Percentiles rank a stretch among this genome's conserved stretches.
Conservation (phyloP, 2,888 invertebrate species). For the Drosophila cracens region DNA sequence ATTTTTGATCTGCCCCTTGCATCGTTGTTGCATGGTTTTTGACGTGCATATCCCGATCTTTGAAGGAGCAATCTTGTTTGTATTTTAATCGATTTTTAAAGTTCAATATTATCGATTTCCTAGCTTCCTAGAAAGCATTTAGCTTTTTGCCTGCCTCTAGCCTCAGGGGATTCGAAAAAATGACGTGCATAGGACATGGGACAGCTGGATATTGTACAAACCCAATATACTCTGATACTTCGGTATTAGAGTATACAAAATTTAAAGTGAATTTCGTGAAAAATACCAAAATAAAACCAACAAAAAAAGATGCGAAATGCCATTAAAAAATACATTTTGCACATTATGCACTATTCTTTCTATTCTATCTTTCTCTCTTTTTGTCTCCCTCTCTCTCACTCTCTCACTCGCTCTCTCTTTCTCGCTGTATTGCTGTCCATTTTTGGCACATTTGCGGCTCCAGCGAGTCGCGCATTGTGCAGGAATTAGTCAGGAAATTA, state of each 20-base stretch:
- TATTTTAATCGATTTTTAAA: background rate
- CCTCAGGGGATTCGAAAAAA: too few relatives aligned
- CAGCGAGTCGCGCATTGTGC: slow-evolving; percentile 74
- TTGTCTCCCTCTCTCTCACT: background rate
- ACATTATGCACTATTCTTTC: slow-evolving; percentile 29
- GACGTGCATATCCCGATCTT: slow-evolving; percentile 4
- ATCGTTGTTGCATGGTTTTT: background rate
- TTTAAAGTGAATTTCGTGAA: slow-evolving; percentile 34
- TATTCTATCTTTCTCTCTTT: background rate
- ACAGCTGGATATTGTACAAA: too few relatives aligned
- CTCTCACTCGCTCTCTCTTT: background rate
- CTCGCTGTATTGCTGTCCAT: slow-evolving; percentile 15
- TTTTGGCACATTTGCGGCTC: slow-evolving; percentile 73
- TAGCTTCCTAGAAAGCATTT: background rate
- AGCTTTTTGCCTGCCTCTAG: background rate
- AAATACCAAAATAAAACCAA: slow-evolving; percentile 31
- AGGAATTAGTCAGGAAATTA: slow-evolving; percentile 80
- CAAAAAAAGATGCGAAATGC: slow-evolving; percentile 17
- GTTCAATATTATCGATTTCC: background rate
- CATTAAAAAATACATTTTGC: slow-evolving; percentile 39
- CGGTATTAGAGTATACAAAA: background rate
- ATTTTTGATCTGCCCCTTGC: background rate
- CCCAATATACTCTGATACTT: background rate
- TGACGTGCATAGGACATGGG: background rate
- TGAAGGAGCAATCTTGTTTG: background rate